These are phyloP conservation scores for Eupsittula cactorum DNA, from an alignment of 2,113 vertebrate genomes.

Conservation along the genomic window DNA sequence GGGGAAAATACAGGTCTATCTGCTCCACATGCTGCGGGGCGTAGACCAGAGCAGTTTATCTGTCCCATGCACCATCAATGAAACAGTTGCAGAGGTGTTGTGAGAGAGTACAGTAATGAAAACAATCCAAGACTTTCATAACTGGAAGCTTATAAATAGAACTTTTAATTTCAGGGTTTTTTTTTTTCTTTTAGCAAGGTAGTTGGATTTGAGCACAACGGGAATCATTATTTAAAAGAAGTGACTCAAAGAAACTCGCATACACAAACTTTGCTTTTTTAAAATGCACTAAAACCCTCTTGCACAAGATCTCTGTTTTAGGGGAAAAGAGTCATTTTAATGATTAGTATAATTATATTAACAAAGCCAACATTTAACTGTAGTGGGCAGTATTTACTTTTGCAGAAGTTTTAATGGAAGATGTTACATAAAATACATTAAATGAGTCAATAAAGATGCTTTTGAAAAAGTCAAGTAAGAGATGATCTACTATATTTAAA, in stretches of 20 bases:
- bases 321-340: neutral
- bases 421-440: neutral
- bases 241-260: neutral
- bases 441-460: neutral
- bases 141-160: neutral
- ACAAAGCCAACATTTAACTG: neutral
- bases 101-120: neutral
- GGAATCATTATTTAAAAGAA: neutral
- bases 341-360: neutral
- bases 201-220: neutral
- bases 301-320: neutral
- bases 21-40: neutral
- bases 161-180: neutral
- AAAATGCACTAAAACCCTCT: neutral
- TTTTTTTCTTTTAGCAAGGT: neutral
- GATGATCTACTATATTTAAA: neutral
- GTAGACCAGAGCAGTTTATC: neutral
- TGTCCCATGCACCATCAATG: neutral
- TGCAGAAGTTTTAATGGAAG: neutral
- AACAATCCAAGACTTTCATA: neutral
- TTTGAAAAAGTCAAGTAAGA: neutral
- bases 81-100: neutral
- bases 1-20: neutral
- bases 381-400: neutral
- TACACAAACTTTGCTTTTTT: neutral